Percentiles rank a stretch among this genome's conserved stretches.
Conservation (phyloP, 2,797 vertebrate genomes). For the Clarias platycephalus region DNA sequence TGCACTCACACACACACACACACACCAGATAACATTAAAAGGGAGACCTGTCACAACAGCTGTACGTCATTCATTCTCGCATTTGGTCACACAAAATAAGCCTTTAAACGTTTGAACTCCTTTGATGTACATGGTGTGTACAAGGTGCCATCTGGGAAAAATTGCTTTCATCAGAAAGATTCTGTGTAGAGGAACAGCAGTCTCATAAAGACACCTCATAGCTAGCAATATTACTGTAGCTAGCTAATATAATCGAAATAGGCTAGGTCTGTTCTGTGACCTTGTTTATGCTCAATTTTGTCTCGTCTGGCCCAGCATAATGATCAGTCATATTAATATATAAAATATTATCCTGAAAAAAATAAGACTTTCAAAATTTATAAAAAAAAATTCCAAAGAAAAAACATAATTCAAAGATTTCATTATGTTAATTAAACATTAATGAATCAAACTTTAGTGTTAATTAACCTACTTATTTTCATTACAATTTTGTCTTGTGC, state of each 20-base stretch:
- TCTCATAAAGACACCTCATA: neutral
- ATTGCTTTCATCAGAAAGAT: neutral
- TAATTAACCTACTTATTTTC: neutral
- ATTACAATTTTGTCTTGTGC: neutral
- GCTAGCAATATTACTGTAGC: neutral
- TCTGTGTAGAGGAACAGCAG: neutral
- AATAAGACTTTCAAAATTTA: neutral
- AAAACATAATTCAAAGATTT: neutral
- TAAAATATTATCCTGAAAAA: neutral
- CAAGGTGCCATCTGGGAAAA: neutral
- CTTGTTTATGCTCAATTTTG: neutral
- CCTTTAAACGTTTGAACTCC: neutral
- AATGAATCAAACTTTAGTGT: neutral
- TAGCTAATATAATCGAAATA: neutral
- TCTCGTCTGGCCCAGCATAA: neutral
- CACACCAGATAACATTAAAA: conserved; percentile 46
- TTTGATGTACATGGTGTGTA: neutral
- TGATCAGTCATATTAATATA: neutral
- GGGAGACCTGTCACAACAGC: conserved; percentile 24
- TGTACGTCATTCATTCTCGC: conserved; percentile 17
- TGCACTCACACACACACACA: conserved; percentile 54
- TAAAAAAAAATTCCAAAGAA: neutral
- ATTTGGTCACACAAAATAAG: conserved; percentile 18
- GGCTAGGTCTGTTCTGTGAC: neutral
- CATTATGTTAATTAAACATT: neutral